Base-by-base conservation (phyloP, 2,888 invertebrate genomes). In the Atethmia centrago region DNA sequence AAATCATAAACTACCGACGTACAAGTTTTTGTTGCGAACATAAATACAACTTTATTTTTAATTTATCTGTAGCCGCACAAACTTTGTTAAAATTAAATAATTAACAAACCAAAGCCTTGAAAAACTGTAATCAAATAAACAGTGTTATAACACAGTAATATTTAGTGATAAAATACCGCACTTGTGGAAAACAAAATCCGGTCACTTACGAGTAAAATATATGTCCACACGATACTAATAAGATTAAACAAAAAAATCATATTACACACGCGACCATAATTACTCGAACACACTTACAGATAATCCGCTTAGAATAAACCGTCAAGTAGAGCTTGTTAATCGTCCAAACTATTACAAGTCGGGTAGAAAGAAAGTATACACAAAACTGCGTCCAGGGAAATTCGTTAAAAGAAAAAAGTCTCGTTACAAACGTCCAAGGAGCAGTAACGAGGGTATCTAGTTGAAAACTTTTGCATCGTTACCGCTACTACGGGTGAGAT, bases 401-500 rank as follows among this genome's bases (percentile, higher is more conserved):
- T 91, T 93, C 92, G 91, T 91, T 91, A 91, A 91, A 91, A 90
- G 90, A 92, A 92, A 92, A 88, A 93, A 91, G 88, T 89, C 78
- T 81, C 85, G 86, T 89, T 89, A 89, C 88, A 89, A 92, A 93
- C 89, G 93, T 92, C 90, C 89, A 88, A 87, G 88, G 87, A 85
- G 85, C 85, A 83, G 88, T 92, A 93, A 92, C 92, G 91, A 93
- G 90, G 88, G 88, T 84, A 87, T 85, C 87, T 85, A 87, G 88
- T 89, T 89, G 90, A 89, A 87, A 94, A 94, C 91, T 94, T 94
- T 92, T 86, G 91, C 90, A 92, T 94, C 94, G 93, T 94, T 94
- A 94, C 92, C 88, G 91, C 87, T 84, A 84, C 87, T 88, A 88
- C 85, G 87, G 67, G 77, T 77, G 87, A 92, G 92, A 93, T 94